Evolutionary conservation across 2,888 invertebrate species (phyloP).

Genomic region (Dione juno): DNA sequence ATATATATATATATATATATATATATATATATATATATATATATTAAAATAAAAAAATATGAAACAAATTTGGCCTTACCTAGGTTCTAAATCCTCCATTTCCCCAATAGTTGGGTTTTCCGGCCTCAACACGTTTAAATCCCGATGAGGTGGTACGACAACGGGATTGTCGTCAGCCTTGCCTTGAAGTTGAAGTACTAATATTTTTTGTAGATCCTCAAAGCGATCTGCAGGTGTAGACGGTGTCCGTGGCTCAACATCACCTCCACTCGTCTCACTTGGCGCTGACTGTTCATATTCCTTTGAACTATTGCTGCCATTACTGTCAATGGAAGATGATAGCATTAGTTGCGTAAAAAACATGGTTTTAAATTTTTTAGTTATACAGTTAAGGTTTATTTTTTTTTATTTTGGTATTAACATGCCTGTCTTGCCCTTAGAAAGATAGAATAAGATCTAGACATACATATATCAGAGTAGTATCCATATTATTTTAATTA

Average conservation of each 20-base stretch:
- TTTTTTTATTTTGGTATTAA: no score
- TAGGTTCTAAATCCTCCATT: conserved; percentile 84
- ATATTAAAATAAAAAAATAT: neutral
- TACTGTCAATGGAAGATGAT: conserved; percentile 55
- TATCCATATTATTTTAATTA: no score
- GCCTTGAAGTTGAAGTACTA: conserved; percentile 78
- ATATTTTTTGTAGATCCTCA: conserved; percentile 83
- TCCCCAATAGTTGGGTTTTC: conserved; percentile 89
- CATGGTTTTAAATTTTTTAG: no score
- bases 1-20: no score
- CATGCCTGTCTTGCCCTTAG: no score
- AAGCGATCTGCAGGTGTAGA: conserved; percentile 84
- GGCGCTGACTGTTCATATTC: conserved; percentile 78
- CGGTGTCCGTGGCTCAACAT: conserved; percentile 64
- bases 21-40: no score
- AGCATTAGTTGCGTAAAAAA: neutral
- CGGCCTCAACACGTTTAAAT: conserved; percentile 79
- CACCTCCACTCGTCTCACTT: conserved; percentile 71
- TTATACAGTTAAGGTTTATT: no score
- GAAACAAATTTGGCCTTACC: conserved; percentile 59
- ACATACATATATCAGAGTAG: no score
- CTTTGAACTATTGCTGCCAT: conserved; percentile 72
- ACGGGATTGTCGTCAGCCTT: conserved; percentile 81
- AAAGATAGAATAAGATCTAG: no score
- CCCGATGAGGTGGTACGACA: conserved; percentile 77